Percentiles rank a stretch among this genome's conserved stretches.
Conservation (phyloP, 2,888 invertebrate species). For the Eupithecia subumbrata region DNA sequence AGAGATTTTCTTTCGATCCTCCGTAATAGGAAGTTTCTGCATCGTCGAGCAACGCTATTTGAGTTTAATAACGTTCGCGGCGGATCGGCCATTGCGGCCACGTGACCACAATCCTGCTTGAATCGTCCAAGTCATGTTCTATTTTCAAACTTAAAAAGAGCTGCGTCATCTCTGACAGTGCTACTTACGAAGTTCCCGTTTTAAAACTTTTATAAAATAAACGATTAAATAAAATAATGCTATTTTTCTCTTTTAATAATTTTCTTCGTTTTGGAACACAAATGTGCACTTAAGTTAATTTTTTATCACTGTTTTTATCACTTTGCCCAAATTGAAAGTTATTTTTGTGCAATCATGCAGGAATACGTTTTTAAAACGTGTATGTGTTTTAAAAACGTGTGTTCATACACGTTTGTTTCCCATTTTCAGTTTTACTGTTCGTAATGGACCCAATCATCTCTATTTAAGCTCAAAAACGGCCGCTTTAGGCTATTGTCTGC, state of each 20-base stretch:
- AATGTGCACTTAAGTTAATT: not conserved
- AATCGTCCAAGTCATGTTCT: constrained; percentile 11
- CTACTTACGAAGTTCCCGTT: not conserved
- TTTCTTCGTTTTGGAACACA: not conserved
- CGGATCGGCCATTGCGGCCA: constrained; percentile 49
- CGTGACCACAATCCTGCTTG: constrained; percentile 48
- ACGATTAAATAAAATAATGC: not conserved
- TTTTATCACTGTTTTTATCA: not conserved
- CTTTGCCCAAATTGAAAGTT: not conserved
- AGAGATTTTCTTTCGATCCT: constrained; percentile 78
- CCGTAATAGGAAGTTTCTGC: constrained; percentile 79
- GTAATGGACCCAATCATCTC: constrained; percentile 53
- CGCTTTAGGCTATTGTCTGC: constrained; percentile 65
- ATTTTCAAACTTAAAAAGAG: constrained; percentile 1
- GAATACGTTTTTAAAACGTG: not conserved
- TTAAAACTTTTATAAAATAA: not conserved
- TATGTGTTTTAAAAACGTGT: not conserved
- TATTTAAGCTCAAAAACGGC: constrained; percentile 57
- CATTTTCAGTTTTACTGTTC: constrained; percentile 41
- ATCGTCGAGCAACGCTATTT: constrained; percentile 70
- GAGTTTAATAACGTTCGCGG: constrained; percentile 72
- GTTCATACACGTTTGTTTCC: not conserved
- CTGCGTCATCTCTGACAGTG: too few species aligned
- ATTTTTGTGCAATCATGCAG: not conserved
- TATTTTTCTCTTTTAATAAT: not conserved